Base-by-base conservation (phyloP, 2,888 invertebrate genomes). In the Leucophenga montana region DNA sequence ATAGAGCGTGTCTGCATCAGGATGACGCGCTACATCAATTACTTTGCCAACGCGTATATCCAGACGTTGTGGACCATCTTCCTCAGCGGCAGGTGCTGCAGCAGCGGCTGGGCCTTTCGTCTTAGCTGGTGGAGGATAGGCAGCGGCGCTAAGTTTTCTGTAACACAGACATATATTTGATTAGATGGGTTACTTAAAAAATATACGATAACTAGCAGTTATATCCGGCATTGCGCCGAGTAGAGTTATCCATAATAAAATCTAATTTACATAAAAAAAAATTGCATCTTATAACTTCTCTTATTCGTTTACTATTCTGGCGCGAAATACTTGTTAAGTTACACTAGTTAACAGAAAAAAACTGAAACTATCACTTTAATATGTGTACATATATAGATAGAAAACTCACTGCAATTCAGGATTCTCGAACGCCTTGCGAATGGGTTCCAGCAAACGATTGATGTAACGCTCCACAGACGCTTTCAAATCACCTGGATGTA, bases 401-500 rank as follows among this genome's bases (percentile, higher is more conserved):
- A n/a, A 8, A 14, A 80, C 86, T 71, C 73, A 89, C 87, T 95
- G 94, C 70, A 98, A 89, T 82, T 95, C 93, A 0, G 95, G 92
- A 57, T 92, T 91, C 82, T 94, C 93, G 85, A 99, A 98, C 79
- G 92, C 91, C 87, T 95, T 93, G 78, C 97, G 92, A 79, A 99
- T 94, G 16, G 98, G 98, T 71, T 94, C 95, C 77, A 99, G 89
- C 50, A 99, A 90, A 84, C 91, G 92, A 89, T 98, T 98, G 20
- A 99, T 94, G 82, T 94, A 94, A 72, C 90, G 88, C 88, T 96
- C 96, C 8, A 96, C 95, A 18, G 95, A 92, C 46, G 90, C 90
- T 89, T 99, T 99, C 77, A 99, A 90, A 90, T 99, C 98, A 16
- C 94, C 98, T 22, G 99, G 98, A 90, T 98, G 98, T 68, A 99